phyloP scores from a whole-genome alignment of 1,140 invertebrate genomes.

The Oreohelix idahoensis region DNA sequence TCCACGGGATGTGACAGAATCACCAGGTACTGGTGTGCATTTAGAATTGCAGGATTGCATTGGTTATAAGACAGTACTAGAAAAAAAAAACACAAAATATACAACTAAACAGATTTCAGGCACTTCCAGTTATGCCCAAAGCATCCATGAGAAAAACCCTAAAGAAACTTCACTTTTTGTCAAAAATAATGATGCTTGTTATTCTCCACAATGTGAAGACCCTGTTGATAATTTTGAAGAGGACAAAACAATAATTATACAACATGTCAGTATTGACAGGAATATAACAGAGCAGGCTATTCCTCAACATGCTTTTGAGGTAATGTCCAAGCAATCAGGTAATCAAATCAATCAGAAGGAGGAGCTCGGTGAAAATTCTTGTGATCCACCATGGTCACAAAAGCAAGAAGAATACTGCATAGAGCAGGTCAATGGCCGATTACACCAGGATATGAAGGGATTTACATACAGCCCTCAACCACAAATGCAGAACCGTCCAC shows the following conservation, averaged over 20 bases:
- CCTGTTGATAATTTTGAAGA: neutral
- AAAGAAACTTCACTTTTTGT: neutral
- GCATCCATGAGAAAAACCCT: neutral
- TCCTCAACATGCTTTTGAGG: neutral
- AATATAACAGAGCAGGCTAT: neutral
- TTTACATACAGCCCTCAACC: neutral
- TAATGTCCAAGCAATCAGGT: neutral
- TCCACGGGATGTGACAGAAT: neutral
- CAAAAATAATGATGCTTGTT: neutral
- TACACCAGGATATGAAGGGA: neutral
- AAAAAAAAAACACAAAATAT: neutral
- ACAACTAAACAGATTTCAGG: neutral
- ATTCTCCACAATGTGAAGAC: neutral
- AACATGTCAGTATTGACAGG: neutral
- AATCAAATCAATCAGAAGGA: neutral
- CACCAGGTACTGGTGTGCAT: neutral
- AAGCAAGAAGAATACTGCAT: neutral
- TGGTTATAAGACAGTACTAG: neutral
- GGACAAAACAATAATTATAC: neutral
- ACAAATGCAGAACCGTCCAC: neutral
- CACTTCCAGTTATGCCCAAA: neutral
- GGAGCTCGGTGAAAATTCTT: neutral
- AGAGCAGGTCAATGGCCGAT: neutral
- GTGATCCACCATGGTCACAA: neutral
- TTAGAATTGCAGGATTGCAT: neutral